These are phyloP conservation scores for Popillia japonica DNA, from an alignment of 1,140 invertebrate genomes.

Conservation along the genomic window DNA sequence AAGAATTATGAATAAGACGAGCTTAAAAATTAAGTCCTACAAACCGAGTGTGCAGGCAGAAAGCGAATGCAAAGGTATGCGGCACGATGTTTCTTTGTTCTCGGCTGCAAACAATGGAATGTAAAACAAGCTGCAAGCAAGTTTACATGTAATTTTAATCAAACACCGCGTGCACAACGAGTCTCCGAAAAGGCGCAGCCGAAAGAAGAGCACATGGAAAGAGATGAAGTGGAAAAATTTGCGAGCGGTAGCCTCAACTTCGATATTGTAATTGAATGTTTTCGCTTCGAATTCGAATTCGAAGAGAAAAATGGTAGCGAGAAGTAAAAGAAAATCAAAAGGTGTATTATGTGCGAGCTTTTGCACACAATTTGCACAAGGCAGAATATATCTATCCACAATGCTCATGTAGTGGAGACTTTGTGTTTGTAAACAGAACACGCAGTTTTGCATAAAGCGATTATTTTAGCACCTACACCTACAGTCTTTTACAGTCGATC, in stretches of 20 bases:
- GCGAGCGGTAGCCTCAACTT: conserved; percentile 54
- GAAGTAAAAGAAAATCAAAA: not conserved
- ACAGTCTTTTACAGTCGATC: not conserved
- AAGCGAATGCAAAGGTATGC: conserved; percentile 52
- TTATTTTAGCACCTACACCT: conserved; percentile 53
- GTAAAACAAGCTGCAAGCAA: conserved; percentile 59
- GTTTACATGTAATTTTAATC: conserved; percentile 33
- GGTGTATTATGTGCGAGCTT: conserved; percentile 52
- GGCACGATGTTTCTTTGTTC: conserved; percentile 59
- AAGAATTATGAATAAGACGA: conserved; percentile 47
- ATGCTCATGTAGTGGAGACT: conserved; percentile 27
- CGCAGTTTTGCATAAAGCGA: conserved; percentile 49
- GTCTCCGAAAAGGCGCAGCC: not conserved
- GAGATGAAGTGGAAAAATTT: conserved; percentile 47
- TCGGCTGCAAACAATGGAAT: conserved; percentile 59
- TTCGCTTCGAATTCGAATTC: not conserved
- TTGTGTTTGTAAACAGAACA: conserved; percentile 36
- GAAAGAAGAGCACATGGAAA: conserved; percentile 11
- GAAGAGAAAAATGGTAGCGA: not conserved
- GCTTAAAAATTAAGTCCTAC: conserved; percentile 58
- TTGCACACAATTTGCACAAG: conserved; percentile 60
- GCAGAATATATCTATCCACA: conserved; percentile 41
- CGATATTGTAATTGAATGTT: conserved; percentile 59
- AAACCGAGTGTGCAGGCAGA: conserved; percentile 17
- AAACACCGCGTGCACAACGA: conserved; percentile 19